These are phyloP conservation scores for Macroglossus sobrinus DNA, from an alignment of 2,113 vertebrate species.

Conservation along the genomic window DNA sequence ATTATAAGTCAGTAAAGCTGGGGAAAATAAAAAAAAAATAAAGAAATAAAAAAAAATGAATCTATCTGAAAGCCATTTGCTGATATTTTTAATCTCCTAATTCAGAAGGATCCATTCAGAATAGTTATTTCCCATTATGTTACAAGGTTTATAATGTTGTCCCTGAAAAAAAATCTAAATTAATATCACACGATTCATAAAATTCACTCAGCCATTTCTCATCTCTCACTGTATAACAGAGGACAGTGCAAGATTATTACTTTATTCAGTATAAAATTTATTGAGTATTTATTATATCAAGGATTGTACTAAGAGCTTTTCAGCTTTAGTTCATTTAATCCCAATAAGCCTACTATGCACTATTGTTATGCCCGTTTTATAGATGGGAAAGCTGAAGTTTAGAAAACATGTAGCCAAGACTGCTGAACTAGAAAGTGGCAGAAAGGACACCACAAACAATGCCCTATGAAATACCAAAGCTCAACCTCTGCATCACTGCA, in stretches of 20 bases:
- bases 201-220: background rate
- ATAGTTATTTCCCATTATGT: background rate
- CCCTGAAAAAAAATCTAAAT: background rate
- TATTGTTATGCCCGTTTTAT: background rate
- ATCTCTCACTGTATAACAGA: background rate
- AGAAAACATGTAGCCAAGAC: background rate
- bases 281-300: background rate
- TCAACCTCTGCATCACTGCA: background rate
- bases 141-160: background rate
- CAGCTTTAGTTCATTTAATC: background rate
- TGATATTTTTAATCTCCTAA: background rate
- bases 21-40: background rate
- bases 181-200: background rate
- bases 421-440: background rate
- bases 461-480: background rate
- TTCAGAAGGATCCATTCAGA: background rate
- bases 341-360: background rate
- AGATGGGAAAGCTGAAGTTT: background rate
- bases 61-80: background rate
- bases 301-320: background rate
- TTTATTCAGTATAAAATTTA: background rate
- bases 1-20: background rate
- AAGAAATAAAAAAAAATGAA: background rate
- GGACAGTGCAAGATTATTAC: background rate
- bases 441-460: background rate